Percentiles rank a stretch among this genome's conserved stretches.
Conservation (phyloP, 1,140 invertebrate species). For the Drosophila subpulchrella region DNA sequence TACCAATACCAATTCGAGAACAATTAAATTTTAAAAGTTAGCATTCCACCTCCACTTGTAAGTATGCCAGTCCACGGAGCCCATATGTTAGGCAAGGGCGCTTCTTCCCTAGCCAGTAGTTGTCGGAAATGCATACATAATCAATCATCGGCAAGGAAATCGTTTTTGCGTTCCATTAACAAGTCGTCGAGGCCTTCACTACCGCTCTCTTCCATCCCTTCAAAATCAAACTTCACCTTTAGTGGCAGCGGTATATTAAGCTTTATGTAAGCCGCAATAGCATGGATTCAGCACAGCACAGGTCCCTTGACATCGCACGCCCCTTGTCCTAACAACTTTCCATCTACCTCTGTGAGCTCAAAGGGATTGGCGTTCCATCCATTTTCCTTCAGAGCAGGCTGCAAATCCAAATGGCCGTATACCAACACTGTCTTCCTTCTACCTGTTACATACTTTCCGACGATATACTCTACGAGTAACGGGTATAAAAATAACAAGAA, state of each 20-base stretch:
- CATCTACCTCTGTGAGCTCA: conserved; percentile 93
- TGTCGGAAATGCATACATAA: conserved; percentile 99
- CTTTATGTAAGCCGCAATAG: conserved; percentile 94
- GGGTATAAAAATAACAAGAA: no score
- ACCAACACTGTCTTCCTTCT: conserved; percentile 93
- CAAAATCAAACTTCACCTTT: conserved; percentile 98
- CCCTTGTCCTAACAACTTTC: conserved; percentile 96
- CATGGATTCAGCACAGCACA: conserved; percentile 97
- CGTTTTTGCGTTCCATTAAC: conserved; percentile 89
- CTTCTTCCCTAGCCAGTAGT: conserved; percentile 98
- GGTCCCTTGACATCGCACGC: conserved; percentile 98
- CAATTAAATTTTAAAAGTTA: conserved; percentile 14
- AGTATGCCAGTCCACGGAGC: no score
- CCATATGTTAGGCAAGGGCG: conserved; percentile 99
- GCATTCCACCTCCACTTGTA: no score
- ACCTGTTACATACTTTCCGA: no score
- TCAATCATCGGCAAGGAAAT: conserved; percentile 94
- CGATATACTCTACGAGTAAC: no score
- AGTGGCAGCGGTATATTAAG: conserved; percentile 94
- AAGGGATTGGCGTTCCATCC: conserved; percentile 99
- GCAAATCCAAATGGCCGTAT: conserved; percentile 99
- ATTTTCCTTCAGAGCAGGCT: conserved; percentile 95
- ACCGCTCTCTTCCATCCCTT: conserved; percentile 99
- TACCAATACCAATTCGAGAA: not conserved
- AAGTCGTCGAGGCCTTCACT: conserved; percentile 97